Percentiles rank a stretch among this genome's conserved stretches.
These are phyloP conservation scores for Pyrocoelia pectoralis DNA, from an alignment of 2,888 invertebrate genomes.

Conservation along the genomic window DNA sequence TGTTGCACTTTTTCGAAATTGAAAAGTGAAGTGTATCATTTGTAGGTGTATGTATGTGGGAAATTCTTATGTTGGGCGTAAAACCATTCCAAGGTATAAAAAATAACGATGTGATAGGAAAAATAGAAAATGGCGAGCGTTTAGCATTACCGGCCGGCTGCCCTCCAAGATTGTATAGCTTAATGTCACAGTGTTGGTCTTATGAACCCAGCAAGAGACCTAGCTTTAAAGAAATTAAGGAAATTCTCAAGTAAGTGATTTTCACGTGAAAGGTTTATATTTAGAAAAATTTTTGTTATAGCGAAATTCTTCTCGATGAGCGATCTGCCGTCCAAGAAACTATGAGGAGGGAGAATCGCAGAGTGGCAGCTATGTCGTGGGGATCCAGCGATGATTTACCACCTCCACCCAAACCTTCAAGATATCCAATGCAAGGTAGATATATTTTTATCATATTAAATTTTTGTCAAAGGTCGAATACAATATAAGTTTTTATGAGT, in stretches of 20 bases:
- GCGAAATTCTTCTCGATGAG: constrained; percentile 93
- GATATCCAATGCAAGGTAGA: constrained; percentile 69
- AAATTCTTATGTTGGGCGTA: constrained; percentile 97
- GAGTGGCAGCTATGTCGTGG: constrained; percentile 93
- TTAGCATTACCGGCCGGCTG: constrained; percentile 90
- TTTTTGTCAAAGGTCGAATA: too few relatives aligned
- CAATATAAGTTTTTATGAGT: too few relatives aligned
- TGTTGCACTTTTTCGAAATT: not conserved
- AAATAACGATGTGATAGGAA: constrained; percentile 95
- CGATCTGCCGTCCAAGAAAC: constrained; percentile 87
- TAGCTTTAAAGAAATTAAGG: constrained; percentile 88
- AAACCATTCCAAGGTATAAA: constrained; percentile 98
- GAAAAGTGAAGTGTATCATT: constrained; percentile 28
- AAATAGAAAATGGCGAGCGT: constrained; percentile 95
- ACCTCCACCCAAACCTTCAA: constrained; percentile 84
- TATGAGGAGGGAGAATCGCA: constrained; percentile 85
- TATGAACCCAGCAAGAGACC: constrained; percentile 96
- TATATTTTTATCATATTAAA: too few relatives aligned
- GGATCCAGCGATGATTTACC: constrained; percentile 77
- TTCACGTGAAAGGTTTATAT: not conserved
- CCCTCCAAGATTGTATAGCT: constrained; percentile 91
- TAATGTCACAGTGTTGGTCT: constrained; percentile 97
- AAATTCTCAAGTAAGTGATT: constrained; percentile 79
- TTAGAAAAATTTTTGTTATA: too few relatives aligned
- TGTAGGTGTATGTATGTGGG: constrained; percentile 98